Evolutionary conservation across 2,113 vertebrate genomes (phyloP).

Genomic region (Fukomys damarensis): DNA sequence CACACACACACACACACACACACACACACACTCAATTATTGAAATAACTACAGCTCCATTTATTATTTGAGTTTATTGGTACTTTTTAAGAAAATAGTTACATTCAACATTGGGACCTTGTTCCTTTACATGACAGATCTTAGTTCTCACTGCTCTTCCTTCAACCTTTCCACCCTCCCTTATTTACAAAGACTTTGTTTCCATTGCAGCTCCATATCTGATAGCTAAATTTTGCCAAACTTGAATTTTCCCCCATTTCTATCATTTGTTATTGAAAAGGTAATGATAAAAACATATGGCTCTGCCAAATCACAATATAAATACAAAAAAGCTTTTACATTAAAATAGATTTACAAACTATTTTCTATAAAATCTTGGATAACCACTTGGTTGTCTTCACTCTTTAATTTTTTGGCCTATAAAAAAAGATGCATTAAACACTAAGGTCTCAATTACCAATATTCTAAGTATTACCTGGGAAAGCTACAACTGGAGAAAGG

Average conservation of each 20-base stretch:
- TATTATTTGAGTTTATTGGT: too few relatives aligned
- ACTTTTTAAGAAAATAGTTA: too few relatives aligned
- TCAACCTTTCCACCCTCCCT: too few relatives aligned
- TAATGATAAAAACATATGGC: slow-evolving; percentile 70
- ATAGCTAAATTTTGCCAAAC: slow-evolving; percentile 65
- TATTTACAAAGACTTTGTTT: too few relatives aligned
- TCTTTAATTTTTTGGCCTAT: slow-evolving; percentile 31
- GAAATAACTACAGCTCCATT: too few relatives aligned
- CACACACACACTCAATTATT: too few relatives aligned
- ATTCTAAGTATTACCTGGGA: slow-evolving; percentile 20
- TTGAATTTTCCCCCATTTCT: slow-evolving; percentile 60
- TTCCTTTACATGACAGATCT: too few relatives aligned
- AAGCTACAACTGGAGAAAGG: not conserved
- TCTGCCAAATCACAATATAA: slow-evolving; percentile 66
- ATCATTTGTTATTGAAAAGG: slow-evolving; percentile 70
- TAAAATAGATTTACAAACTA: slow-evolving; percentile 16
- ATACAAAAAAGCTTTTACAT: slow-evolving; percentile 58
- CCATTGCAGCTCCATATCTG: not conserved
- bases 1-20: too few relatives aligned
- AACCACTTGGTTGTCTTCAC: not conserved
- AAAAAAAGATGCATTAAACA: slow-evolving; percentile 41
- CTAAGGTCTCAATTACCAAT: not conserved
- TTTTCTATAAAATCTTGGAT: slow-evolving; percentile 41
- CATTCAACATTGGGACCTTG: too few relatives aligned
- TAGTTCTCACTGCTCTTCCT: too few relatives aligned